Conservation (phyloP, 2,888 invertebrate genomes). For the Lacanobia oleracea region DNA sequence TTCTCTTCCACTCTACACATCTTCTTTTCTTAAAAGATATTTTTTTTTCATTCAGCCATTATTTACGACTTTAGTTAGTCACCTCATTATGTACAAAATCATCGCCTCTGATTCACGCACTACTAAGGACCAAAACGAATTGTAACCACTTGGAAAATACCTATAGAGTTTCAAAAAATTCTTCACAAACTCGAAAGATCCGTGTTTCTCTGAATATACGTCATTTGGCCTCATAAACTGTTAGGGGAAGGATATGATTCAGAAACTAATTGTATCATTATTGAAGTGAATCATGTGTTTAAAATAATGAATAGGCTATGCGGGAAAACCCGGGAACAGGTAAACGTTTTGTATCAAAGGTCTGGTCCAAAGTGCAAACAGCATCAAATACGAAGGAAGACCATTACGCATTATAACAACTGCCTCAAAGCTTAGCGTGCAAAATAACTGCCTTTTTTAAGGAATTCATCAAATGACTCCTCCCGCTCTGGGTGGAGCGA, state of each 20-base stretch:
- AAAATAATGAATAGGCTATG: constrained; percentile 66
- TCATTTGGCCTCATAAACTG: constrained; percentile 69
- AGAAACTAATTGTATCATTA: constrained; percentile 73
- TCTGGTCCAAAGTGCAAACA: constrained; percentile 18
- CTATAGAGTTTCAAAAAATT: constrained; percentile 36
- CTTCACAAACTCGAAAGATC: constrained; percentile 49
- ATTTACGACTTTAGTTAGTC: constrained; percentile 10
- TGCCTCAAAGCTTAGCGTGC: too few relatives aligned
- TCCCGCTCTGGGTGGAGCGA: too few relatives aligned
- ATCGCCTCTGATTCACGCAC: constrained; percentile 45
- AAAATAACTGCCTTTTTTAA: too few relatives aligned
- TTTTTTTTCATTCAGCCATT: not conserved
- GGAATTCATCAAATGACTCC: too few relatives aligned
- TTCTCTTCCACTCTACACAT: not conserved
- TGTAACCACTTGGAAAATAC: constrained; percentile 44
- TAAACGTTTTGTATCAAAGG: constrained; percentile 40
- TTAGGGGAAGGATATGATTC: constrained; percentile 73
- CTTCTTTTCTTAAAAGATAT: not conserved
- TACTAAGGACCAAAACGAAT: constrained; percentile 45
- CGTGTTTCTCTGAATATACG: constrained; percentile 71
- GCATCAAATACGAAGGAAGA: not conserved
- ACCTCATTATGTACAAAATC: constrained; percentile 12
- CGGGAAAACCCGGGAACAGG: constrained; percentile 70
- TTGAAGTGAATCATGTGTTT: constrained; percentile 73
- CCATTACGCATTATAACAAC: not conserved